A percentile compares a stretch with the other conserved stretches of the same genome.
Conservation (phyloP, 2,888 invertebrate genomes). For the Ditula angustiorana region DNA sequence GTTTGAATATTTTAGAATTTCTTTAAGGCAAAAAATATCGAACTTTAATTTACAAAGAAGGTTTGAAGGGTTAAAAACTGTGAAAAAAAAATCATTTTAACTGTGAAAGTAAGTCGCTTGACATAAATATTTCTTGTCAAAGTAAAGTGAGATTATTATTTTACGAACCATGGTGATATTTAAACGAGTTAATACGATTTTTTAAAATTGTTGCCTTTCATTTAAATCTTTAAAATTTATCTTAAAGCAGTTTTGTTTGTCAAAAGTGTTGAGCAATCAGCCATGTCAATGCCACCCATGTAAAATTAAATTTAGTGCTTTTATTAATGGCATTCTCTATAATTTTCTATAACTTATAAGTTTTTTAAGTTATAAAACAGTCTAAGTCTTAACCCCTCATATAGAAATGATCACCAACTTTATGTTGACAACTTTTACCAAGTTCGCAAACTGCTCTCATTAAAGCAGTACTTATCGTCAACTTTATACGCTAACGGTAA, state of each 20-base stretch:
- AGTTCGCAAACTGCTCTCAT: slow-evolving; percentile 32
- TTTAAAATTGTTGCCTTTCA: background rate
- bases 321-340: too few relatives aligned
- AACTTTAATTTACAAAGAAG: background rate
- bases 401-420: slow-evolving; percentile 15
- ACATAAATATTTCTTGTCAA: too few relatives aligned
- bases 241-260: too few relatives aligned
- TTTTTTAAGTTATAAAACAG: background rate
- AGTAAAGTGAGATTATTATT: too few relatives aligned
- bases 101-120: too few relatives aligned
- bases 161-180: too few relatives aligned
- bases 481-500: slow-evolving; percentile 21
- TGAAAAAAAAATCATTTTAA: background rate
- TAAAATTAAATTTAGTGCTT: too few relatives aligned
- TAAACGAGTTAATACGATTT: too few relatives aligned
- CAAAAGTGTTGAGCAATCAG: too few relatives aligned
- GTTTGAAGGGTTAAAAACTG: background rate
- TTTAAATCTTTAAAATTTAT: background rate
- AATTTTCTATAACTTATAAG: too few relatives aligned
- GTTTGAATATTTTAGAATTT: background rate
- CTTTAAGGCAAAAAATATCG: background rate
- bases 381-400: slow-evolving; percentile 2
- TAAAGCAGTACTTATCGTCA: slow-evolving; percentile 24
- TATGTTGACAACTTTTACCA: background rate
- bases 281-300: too few relatives aligned